Conservation (phyloP, 2,113 vertebrate species). For the Poicephalus meyeri region DNA sequence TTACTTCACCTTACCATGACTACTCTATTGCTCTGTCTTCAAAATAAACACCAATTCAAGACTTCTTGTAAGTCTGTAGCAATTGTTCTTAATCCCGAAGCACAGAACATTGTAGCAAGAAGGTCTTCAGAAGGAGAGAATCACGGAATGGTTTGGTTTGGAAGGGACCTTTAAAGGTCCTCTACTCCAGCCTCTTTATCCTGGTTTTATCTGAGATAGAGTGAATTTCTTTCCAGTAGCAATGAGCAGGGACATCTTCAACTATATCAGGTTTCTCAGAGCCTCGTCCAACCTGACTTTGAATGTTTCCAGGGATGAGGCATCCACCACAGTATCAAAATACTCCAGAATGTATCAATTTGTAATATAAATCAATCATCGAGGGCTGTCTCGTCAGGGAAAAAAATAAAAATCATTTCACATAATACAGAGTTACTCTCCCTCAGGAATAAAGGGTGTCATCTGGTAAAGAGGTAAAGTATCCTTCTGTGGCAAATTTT, state of each 20-base stretch:
- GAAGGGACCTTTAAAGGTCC: background rate
- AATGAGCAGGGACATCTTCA: background rate
- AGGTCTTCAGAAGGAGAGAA: background rate
- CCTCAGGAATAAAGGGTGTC: background rate
- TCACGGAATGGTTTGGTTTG: background rate
- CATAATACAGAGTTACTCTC: background rate
- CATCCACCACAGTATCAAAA: background rate
- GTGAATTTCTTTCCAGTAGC: background rate
- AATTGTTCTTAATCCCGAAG: background rate
- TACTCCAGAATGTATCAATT: background rate
- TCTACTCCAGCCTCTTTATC: background rate
- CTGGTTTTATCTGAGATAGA: background rate
- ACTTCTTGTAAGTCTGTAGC: background rate
- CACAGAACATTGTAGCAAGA: background rate
- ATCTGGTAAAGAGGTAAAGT: background rate
- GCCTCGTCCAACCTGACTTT: accelerated
- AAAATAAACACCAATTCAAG: background rate
- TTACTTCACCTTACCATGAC: background rate
- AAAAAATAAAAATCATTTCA: background rate
- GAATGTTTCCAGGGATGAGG: background rate
- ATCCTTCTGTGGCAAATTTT: background rate
- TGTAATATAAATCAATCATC: background rate
- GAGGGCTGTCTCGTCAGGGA: background rate
- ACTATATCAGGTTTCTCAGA: background rate
- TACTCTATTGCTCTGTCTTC: background rate